Percentiles rank a stretch among this genome's conserved stretches.
Evolutionary conservation across 2,888 invertebrate species (phyloP).

Genomic region (Bursaphelenchus okinawaensis): DNA sequence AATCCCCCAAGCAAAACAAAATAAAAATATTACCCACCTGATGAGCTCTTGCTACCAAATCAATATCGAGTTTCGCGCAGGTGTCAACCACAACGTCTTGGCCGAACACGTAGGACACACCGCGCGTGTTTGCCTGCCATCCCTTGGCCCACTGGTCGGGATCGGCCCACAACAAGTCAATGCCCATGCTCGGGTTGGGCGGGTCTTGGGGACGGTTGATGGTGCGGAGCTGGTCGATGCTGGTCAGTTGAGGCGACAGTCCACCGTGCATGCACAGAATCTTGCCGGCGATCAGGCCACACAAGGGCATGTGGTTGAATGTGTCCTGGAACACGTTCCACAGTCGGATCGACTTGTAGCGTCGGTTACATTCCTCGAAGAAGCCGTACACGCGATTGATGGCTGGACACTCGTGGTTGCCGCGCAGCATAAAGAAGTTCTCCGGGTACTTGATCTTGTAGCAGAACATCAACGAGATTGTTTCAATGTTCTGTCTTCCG

Average conservation of each 20-base stretch:
- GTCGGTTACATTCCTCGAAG: constrained; percentile 45
- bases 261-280: constrained; percentile 47
- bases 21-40: too few relatives aligned
- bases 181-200: constrained; percentile 47
- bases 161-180: constrained; percentile 39
- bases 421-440: constrained; percentile 51
- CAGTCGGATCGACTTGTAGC: constrained; percentile 38
- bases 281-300: constrained; percentile 42
- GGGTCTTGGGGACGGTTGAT: constrained; percentile 49
- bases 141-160: constrained; percentile 42
- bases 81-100: constrained; percentile 63
- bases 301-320: constrained; percentile 53
- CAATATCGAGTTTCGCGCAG: constrained; percentile 61
- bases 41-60: constrained; percentile 61
- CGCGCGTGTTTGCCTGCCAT: constrained; percentile 58
- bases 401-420: constrained; percentile 48
- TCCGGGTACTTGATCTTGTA: constrained; percentile 44
- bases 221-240: constrained; percentile 42
- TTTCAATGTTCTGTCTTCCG: constrained; percentile 52
- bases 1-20: too few relatives aligned
- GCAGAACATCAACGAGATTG: constrained; percentile 49
- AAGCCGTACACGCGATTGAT: constrained; percentile 52
- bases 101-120: constrained; percentile 64
- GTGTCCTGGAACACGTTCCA: constrained; percentile 46
- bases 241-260: constrained; percentile 40